phyloP scores from a whole-genome alignment of 2,888 invertebrate species.

The Ferdinandea cuprea region DNA sequence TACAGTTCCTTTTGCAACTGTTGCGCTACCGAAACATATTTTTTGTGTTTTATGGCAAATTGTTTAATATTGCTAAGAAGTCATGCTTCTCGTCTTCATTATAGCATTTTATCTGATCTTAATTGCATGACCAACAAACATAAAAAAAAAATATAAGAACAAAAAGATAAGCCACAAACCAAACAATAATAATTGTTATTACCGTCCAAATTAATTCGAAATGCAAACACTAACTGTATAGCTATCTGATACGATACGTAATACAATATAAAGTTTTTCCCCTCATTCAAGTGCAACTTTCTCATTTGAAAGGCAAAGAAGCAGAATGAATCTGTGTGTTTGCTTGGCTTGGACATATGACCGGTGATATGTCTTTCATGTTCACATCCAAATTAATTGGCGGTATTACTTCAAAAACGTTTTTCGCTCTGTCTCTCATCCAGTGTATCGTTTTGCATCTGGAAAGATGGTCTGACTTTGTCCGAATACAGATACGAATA shows the following conservation, averaged over 20 bases:
- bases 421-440: constrained; percentile 10
- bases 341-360: constrained; percentile 1
- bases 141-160: neutral
- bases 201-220: too few relatives aligned
- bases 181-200: neutral
- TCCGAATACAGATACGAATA: constrained; percentile 6
- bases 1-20: too few relatives aligned
- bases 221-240: too few relatives aligned
- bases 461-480: neutral
- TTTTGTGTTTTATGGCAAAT: neutral
- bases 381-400: constrained; percentile 36
- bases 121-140: too few relatives aligned
- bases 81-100: too few relatives aligned
- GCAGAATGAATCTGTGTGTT: too few relatives aligned
- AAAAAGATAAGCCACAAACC: too few relatives aligned
- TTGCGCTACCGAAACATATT: too few relatives aligned
- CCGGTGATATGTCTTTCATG: constrained; percentile 22
- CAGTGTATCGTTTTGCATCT: constrained; percentile 18
- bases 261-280: too few relatives aligned
- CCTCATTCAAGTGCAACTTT: neutral
- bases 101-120: too few relatives aligned
- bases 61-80: too few relatives aligned
- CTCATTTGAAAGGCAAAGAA: neutral
- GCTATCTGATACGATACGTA: too few relatives aligned
- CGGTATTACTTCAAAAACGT: constrained; percentile 34